phyloP scores from a whole-genome alignment of 2,888 invertebrate species.

The Drosophila subquinaria region DNA sequence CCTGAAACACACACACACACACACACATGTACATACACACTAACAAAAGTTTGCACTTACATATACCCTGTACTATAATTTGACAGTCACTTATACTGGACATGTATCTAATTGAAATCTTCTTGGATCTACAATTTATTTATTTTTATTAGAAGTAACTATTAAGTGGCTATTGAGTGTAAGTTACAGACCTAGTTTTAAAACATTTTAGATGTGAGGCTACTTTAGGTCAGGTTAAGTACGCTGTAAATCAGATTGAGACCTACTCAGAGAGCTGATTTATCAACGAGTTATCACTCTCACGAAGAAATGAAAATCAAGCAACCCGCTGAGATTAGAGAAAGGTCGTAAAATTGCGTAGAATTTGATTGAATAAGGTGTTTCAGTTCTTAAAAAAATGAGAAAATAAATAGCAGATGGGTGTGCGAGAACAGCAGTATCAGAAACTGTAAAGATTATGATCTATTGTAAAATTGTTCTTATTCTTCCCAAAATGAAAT shows the following conservation, averaged over 20 bases:
- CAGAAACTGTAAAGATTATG: background rate
- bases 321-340: background rate
- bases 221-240: background rate
- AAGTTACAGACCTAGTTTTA: no score
- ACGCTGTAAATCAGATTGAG: background rate
- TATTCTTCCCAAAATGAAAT: background rate
- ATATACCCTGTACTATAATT: conserved; percentile 25
- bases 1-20: conserved; percentile 1
- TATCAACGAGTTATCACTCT: background rate
- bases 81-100: no score
- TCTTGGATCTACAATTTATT: background rate
- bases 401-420: background rate
- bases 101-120: background rate
- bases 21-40: background rate
- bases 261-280: background rate
- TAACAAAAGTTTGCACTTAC: conserved; percentile 1
- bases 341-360: background rate
- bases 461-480: background rate
- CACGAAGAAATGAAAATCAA: background rate
- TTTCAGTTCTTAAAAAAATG: background rate
- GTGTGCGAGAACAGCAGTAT: background rate
- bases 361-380: background rate
- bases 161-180: background rate
- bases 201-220: background rate
- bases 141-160: background rate